phyloP scores from a whole-genome alignment of 2,113 vertebrate species.

The Chitala chitala region DNA sequence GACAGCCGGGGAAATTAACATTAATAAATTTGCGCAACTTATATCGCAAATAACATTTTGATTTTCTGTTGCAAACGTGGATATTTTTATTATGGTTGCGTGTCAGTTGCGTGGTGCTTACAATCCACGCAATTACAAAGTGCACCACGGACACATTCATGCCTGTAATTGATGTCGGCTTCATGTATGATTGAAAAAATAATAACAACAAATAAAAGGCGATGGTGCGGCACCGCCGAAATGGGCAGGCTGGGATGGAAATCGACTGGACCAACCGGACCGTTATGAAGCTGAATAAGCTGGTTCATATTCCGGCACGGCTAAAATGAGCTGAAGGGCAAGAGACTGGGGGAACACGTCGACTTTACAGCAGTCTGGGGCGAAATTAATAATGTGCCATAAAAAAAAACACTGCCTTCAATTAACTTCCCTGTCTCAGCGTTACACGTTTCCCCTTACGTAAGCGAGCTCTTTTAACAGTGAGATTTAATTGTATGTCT shows the following conservation, averaged over 20 bases:
- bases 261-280: not conserved
- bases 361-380: not conserved
- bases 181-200: not conserved
- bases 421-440: not conserved
- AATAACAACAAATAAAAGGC: conserved; percentile 3
- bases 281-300: not conserved
- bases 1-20: too few relatives aligned
- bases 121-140: not conserved
- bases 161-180: not conserved
- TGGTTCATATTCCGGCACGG: not conserved
- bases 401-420: not conserved
- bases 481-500: not conserved
- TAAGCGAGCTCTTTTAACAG: not conserved
- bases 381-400: not conserved
- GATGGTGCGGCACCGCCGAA: not conserved
- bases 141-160: not conserved
- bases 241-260: not conserved
- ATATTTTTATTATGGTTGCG: not conserved
- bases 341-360: too few relatives aligned
- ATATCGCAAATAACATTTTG: too few relatives aligned
- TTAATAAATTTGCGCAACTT: too few relatives aligned
- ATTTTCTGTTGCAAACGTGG: not conserved
- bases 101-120: not conserved
- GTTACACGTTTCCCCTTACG: not conserved
- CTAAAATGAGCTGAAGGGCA: not conserved